phyloP scores from a whole-genome alignment of 2,113 vertebrate species.

The Ptyas mucosa region DNA sequence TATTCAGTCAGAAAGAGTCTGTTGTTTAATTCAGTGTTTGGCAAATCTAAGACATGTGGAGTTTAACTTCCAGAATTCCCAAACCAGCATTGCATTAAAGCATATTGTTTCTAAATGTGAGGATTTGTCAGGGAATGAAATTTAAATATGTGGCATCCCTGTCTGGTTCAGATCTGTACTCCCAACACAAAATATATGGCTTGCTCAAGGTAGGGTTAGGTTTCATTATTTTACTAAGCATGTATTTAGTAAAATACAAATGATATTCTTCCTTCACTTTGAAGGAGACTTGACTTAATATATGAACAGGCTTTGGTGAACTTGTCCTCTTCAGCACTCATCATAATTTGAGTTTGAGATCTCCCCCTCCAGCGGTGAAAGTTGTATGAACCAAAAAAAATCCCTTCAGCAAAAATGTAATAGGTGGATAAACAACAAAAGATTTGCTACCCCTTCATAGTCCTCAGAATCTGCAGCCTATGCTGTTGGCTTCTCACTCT shows the following conservation, averaged over 20 bases:
- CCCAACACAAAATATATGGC: not conserved
- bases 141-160: not conserved
- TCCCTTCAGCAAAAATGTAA: not conserved
- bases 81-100: not conserved
- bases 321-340: not conserved
- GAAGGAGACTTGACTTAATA: not conserved
- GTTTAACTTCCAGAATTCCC: too few relatives aligned
- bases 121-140: not conserved
- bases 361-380: not conserved
- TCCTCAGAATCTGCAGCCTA: not conserved
- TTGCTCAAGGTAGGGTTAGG: not conserved
- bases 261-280: not conserved
- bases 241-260: not conserved
- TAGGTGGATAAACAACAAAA: not conserved
- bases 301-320: not conserved
- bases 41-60: not conserved
- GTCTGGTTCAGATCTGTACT: not conserved
- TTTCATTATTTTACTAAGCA: not conserved
- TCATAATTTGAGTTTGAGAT: not conserved
- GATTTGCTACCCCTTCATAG: not conserved
- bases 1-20: not conserved
- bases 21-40: not conserved
- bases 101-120: not conserved
- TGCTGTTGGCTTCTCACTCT: not conserved
- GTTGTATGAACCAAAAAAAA: not conserved